These are phyloP conservation scores for Nannoperca obscura DNA, from an alignment of 2,797 vertebrate species.

Conservation along the genomic window DNA sequence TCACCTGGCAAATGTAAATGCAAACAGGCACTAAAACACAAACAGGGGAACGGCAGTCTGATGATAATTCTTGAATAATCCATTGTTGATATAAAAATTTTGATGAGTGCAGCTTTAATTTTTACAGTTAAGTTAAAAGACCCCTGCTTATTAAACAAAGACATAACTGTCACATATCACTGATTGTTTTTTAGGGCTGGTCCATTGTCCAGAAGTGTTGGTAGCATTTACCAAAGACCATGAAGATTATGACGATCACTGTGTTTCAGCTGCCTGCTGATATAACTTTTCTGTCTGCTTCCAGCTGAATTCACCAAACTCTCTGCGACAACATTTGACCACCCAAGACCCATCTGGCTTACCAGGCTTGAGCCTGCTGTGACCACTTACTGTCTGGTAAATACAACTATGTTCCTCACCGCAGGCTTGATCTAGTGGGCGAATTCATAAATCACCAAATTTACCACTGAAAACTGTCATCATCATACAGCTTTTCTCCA, in stretches of 20 bases:
- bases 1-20: not conserved
- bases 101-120: not conserved
- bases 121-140: not conserved
- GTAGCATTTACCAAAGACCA: constrained; percentile 2
- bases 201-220: not conserved
- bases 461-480: constrained; percentile 16
- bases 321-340: constrained; percentile 3
- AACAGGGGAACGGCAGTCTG: not conserved
- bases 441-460: constrained; percentile 32
- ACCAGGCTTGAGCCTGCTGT: constrained; percentile 13
- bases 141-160: not conserved
- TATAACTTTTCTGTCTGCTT: constrained; percentile 20
- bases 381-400: constrained; percentile 28
- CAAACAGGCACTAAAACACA: not conserved
- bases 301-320: constrained; percentile 25
- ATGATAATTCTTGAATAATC: not conserved
- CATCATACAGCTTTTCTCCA: not conserved
- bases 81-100: not conserved
- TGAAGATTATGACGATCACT: constrained; percentile 7
- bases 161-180: not conserved
- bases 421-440: constrained; percentile 10
- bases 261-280: constrained; percentile 13
- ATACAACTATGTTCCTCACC: constrained; percentile 14
- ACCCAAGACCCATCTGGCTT: constrained; percentile 24
- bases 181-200: not conserved